Base-by-base conservation (phyloP, 2,797 vertebrate species). In the Notoglanidium macrostoma region DNA sequence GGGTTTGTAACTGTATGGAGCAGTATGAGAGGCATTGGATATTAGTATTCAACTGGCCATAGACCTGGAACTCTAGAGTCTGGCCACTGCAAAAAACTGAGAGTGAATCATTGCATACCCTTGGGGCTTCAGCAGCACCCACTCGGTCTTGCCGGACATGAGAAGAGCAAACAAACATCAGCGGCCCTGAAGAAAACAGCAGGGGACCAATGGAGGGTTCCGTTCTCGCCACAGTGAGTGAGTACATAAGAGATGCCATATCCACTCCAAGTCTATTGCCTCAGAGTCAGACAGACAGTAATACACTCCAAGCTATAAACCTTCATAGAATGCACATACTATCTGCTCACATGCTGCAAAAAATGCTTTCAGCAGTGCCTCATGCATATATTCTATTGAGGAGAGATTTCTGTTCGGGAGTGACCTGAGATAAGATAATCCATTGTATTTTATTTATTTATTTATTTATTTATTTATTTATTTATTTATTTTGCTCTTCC, bases 331-430 rank as follows among this genome's bases (percentile, higher is more conserved):
- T 14, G 32, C 32, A n/a, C 57, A 80, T 80, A 80, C 23, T 61
- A 26, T 61, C 23, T 78, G 1, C 7, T 29, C 73, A 40, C 40
- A 40, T 40, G 40, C 40, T 40, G 40, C 40, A 72, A 44, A 83
- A 46, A 87, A 73, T 44, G 83, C 85, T 79, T 88, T 74, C 17
- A 15, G 35, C 54, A 29, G 32, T 74, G 40, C 81, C 87, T 90
- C 89, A 89, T 87, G 88, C 85, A 89, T 89, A 86, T 78, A 90
- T 91, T 88, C 87, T 83, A 85, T 88, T 87, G 87, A 86, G 78
- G 44, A 78, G 29, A 78, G 85, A 70, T 67, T 79, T 90, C 84
- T 76, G 73, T 76, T 55, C 84, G 80, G 61, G 46, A 40, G 32
- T 57, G 54, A 85, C 80, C 70, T 59, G 65, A 63, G 40, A 88